A percentile compares a stretch with the other conserved stretches of the same genome.
phyloP scores from a whole-genome alignment of 92 coral and sea anemone species.

The Nematostella vectensis region DNA sequence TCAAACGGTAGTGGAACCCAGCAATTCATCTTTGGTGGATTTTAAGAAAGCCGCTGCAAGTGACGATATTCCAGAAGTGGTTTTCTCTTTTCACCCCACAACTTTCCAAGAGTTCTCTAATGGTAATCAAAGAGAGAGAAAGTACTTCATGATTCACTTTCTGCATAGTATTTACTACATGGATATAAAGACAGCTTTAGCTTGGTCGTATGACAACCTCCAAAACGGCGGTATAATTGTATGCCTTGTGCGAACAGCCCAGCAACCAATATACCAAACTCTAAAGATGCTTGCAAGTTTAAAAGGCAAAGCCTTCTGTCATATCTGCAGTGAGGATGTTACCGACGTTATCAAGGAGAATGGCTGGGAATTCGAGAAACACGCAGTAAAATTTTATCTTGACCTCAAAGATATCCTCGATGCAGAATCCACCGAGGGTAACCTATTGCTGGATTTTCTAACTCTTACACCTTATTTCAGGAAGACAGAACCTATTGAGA shows the following conservation, averaged over 20 bases:
- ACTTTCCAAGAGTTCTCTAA: too few species aligned
- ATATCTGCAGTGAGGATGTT: not conserved
- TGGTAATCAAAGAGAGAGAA: too few species aligned
- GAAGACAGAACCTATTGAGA: too few species aligned
- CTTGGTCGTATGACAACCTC: not conserved
- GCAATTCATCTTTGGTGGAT: too few species aligned
- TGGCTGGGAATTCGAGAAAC: not conserved
- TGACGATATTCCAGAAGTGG: too few species aligned
- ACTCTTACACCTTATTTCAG: not conserved
- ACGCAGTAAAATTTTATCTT: not conserved
- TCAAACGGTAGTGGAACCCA: not conserved
- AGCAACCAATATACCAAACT: too few species aligned
- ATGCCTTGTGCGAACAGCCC: not conserved
- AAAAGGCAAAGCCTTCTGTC: not conserved
- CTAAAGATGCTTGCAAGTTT: not conserved
- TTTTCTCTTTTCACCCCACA: too few species aligned
- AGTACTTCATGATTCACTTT: not conserved
- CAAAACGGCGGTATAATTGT: not conserved
- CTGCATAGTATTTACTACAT: not conserved
- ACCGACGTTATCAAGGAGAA: not conserved
- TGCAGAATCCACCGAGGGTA: not conserved
- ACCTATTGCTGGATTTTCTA: not conserved
- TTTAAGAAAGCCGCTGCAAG: too few species aligned
- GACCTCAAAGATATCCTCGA: not conserved
- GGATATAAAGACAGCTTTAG: not conserved